Base-by-base conservation (phyloP, 2,888 invertebrate genomes). In the Plusia festucae region DNA sequence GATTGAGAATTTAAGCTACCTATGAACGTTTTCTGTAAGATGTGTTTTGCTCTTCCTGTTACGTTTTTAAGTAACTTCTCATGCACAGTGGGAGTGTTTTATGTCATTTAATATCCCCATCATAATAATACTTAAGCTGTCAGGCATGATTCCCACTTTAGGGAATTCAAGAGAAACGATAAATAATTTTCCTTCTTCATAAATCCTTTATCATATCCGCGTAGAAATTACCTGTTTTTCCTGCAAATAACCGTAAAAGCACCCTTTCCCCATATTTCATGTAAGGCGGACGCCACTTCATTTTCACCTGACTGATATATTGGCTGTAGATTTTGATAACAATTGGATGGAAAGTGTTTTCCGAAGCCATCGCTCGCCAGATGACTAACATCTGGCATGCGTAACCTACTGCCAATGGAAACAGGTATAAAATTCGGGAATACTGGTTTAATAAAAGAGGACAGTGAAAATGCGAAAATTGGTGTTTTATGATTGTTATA, bases 281-380 rank as follows among this genome's bases (percentile, higher is more conserved):
- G 40, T 13, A 6, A 4, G 7, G 40, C 51, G 13, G 15, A n/a
- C 32, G 57, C 16, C 60, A 66, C 52, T 55, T 51, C 57, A 40
- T 61, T 67, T 30, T 13, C 58, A 70, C 72, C 66, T 55, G 51
- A n/a, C 49, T 64, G 34, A 24, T 8, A 59, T 65, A 71, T 70
- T 57, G 73, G 61, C 60, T 53, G 56, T 8, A 27, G 52, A 34
- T 34, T 24, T 13, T 22, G n/a, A 11, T 46, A 52, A 32, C 74
- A 78, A 84, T 85, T 78, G 78, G 81, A 81, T 77, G 83, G 81
- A 78, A 84, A 88, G 86, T 84, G 83, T 84, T 88, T 88, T 85
- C 83, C 83, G 79, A 87, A 85, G 79, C 75, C 70, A 83, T 85
- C 83, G 79, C 79, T 83, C 73, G 72, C 54, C 61, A 53, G 53